Conservation (phyloP, 2,113 vertebrate genomes). For the Gymnorhina tibicen region DNA sequence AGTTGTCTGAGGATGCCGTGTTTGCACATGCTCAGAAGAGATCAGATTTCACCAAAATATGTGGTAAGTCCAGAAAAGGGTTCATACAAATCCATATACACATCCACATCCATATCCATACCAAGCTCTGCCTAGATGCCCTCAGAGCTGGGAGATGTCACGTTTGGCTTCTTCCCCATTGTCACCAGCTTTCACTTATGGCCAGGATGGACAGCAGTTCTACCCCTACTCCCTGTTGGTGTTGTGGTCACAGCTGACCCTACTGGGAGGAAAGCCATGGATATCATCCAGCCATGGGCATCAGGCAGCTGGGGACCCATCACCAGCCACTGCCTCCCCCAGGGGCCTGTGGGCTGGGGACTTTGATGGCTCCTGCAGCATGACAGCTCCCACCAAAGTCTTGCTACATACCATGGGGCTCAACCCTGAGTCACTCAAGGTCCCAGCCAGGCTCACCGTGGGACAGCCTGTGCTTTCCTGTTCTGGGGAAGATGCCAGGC, state of each 20-base stretch:
- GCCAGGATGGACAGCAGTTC: neutral
- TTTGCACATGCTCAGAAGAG: neutral
- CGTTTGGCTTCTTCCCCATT: fast-evolving
- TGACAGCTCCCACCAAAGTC: neutral
- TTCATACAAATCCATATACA: neutral
- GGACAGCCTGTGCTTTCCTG: neutral
- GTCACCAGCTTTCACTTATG: neutral
- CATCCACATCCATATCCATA: neutral
- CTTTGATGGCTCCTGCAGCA: fast-evolving
- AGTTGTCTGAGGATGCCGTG: neutral
- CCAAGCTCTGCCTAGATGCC: neutral
- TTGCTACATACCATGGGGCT: fast-evolving
- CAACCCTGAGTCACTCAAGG: fast-evolving
- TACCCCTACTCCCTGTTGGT: neutral
- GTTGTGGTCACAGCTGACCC: neutral
- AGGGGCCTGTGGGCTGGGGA: fast-evolving
- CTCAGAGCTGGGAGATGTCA: neutral
- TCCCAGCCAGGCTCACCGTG: neutral
- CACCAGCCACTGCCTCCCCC: neutral
- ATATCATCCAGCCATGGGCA: neutral
- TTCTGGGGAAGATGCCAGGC: neutral
- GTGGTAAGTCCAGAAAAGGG: neutral
- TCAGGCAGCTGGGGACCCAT: neutral
- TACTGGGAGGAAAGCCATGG: fast-evolving
- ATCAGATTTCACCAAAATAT: neutral